Base-by-base conservation (phyloP, 2,113 vertebrate species). In the Hyaena hyaena region DNA sequence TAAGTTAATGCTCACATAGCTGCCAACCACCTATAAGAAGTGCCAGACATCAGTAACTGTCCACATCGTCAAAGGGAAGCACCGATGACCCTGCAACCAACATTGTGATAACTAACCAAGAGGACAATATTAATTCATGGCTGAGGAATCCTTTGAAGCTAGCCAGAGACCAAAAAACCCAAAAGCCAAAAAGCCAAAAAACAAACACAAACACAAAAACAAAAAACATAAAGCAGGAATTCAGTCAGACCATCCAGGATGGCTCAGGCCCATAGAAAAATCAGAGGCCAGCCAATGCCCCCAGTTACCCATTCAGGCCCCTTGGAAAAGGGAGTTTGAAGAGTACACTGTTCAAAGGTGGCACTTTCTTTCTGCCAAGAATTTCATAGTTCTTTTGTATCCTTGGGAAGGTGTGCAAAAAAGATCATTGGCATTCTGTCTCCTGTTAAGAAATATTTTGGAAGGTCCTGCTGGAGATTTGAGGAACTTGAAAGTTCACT, bases 1-100 rank as follows among this genome's bases (percentile, higher is more conserved):
- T 88, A 95, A 84, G 76, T 77, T 81, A 85, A 55, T 92, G 48
- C 74, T 97, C 93, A 90, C 88, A 53, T 55, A 68, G 76, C 90
- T 94, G 86, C 96, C 95, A 96, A 91, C 61, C 55, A 88, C 93
- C 81, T 83, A 2, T 93, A 74, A 82, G 69, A 88, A 96, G 73
- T 61, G 91, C 93, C 97, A 97, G 90, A n/a, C 88, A 85, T 94
- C 90, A 93, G 68, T 94, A 97, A 93, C 83, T 92, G 90, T 92
- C 65, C 45, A 82, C 88, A 63, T 61, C 88, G 88, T 98, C 87
- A 66, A 92, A 96, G 86, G 76, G 77, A 76, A 95, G 48, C 85
- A 88, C 66, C 81, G 87, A 39, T 93, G 95, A 76, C 79, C 76
- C 80, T 79, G 55, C 43, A 89, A 82, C 88, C 83, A 66, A 35